Evolutionary conservation across 1,140 invertebrate species (phyloP).

Genomic region (Delia radicum): DNA sequence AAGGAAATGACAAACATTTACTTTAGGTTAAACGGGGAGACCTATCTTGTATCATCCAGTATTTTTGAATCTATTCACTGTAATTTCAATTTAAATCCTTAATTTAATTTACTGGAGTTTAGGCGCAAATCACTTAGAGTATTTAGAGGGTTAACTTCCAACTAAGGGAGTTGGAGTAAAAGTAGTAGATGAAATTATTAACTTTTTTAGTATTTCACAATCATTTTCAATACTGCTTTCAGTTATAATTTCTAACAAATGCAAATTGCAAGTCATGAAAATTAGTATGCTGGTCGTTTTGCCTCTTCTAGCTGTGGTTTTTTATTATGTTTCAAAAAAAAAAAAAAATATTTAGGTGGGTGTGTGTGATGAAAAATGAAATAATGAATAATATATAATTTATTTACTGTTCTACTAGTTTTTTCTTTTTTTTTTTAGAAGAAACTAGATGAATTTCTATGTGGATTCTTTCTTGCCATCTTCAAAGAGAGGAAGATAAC

Average conservation of each 20-base stretch:
- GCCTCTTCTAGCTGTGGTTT: background rate
- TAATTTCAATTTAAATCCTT: no score
- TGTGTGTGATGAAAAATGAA: background rate
- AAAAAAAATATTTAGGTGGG: background rate
- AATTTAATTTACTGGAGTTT: no score
- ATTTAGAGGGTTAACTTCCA: no score
- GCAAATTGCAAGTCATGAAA: slow-evolving; percentile 18
- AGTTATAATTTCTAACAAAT: background rate
- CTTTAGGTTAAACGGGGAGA: no score
- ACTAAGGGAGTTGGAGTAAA: background rate
- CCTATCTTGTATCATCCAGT: no score
- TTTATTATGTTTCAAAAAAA: background rate
- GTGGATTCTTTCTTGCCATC: background rate
- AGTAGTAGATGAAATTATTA: background rate
- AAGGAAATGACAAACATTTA: no score
- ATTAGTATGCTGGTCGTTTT: slow-evolving; percentile 9
- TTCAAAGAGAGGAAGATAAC: no score
- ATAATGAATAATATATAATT: background rate
- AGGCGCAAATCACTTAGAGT: no score
- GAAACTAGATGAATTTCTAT: background rate
- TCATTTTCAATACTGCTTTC: background rate
- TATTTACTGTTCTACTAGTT: background rate
- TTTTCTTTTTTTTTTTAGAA: background rate
- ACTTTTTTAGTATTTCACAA: background rate
- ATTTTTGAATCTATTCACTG: no score